Evolutionary conservation across 2,797 vertebrate species (phyloP).

Genomic region (Anguilla pacifica): DNA sequence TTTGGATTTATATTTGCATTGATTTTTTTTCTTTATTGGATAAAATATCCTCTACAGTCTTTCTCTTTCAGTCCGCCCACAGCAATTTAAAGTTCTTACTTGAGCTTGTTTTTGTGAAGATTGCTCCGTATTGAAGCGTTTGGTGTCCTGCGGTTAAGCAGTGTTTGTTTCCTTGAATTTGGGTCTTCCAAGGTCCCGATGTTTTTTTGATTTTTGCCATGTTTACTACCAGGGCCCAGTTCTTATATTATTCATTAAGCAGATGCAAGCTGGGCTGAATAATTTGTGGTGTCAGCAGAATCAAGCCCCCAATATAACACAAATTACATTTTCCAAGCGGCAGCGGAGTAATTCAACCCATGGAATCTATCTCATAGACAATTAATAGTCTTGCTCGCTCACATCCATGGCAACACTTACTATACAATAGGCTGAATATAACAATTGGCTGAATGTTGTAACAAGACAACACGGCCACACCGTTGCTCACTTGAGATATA

Average conservation of each 20-base stretch:
- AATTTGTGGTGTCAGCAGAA: background rate
- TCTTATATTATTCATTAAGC: background rate
- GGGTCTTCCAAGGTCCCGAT: background rate
- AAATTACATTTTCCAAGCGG: background rate
- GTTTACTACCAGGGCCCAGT: background rate
- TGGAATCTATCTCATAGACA: background rate
- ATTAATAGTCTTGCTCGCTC: background rate
- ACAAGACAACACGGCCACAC: background rate
- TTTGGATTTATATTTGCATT: background rate
- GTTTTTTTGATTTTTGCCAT: background rate
- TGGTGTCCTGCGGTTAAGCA: background rate
- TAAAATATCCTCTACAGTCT: background rate
- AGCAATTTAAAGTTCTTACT: background rate
- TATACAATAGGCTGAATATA: background rate
- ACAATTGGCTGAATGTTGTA: background rate
- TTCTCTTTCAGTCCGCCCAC: background rate
- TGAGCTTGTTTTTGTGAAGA: background rate
- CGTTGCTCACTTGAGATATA: background rate
- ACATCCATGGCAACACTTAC: background rate
- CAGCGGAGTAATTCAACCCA: background rate
- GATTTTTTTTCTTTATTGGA: background rate
- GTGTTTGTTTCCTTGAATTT: background rate
- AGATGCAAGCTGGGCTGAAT: background rate
- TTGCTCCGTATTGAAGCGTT: background rate
- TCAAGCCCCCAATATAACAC: background rate